Evolutionary conservation across 2,113 vertebrate genomes (phyloP).

Genomic region (Archilochus colubris): DNA sequence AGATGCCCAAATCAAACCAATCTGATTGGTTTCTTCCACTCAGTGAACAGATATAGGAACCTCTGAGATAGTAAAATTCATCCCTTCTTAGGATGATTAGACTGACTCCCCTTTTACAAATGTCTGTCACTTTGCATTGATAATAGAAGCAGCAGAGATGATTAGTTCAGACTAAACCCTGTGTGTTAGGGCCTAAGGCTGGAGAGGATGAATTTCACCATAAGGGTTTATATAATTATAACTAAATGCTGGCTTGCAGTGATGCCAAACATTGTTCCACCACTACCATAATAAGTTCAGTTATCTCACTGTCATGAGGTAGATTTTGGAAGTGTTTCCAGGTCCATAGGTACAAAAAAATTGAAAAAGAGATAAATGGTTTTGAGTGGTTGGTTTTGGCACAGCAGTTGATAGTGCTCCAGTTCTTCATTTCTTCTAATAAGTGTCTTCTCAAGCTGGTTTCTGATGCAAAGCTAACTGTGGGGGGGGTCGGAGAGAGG

Average conservation of each 20-base stretch:
- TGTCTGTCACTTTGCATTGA: background rate
- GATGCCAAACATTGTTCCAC: background rate
- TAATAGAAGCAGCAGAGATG: background rate
- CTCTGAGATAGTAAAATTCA: background rate
- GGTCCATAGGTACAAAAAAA: background rate
- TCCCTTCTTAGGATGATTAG: background rate
- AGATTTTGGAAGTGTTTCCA: background rate
- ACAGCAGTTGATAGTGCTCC: background rate
- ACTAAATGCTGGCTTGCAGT: background rate
- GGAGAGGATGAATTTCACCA: background rate
- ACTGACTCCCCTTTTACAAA: background rate
- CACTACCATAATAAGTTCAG: background rate
- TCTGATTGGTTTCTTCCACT: background rate
- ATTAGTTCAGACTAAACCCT: background rate
- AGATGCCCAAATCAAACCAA: background rate
- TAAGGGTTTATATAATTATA: background rate
- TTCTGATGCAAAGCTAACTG: background rate
- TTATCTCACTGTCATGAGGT: background rate
- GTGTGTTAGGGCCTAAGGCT: background rate
- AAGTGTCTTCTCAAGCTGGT: background rate
- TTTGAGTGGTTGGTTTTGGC: background rate
- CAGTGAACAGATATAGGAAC: background rate
- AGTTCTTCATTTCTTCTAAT: background rate
- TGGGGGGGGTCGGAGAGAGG: too few relatives aligned
- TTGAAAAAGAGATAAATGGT: background rate